Percentiles rank a stretch among this genome's conserved stretches.
phyloP scores from a whole-genome alignment of 1,140 invertebrate genomes.

The Proctacanthus coquilletti region DNA sequence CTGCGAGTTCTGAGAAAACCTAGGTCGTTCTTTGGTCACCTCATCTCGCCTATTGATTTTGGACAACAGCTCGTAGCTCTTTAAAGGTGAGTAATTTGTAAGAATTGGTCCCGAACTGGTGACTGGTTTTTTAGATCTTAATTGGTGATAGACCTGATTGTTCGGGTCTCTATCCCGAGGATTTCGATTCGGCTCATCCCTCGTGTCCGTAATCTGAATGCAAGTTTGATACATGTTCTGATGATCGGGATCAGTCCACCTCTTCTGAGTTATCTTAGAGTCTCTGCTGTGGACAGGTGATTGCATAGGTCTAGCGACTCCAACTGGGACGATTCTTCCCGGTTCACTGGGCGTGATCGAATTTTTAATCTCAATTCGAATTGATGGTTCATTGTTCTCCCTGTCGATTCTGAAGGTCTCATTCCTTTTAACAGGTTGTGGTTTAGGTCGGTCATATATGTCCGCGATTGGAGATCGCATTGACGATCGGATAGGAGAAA shows the following conservation, averaged over 20 bases:
- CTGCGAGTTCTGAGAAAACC: too few relatives aligned
- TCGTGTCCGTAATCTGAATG: background rate
- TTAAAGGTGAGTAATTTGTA: background rate
- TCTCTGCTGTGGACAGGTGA: too few relatives aligned
- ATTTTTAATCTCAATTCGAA: constrained; percentile 28
- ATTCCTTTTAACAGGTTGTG: constrained; percentile 27
- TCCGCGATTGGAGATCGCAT: too few relatives aligned
- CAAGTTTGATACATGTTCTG: background rate
- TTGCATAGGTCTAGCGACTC: constrained; percentile 26
- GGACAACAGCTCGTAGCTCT: background rate
- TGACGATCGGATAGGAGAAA: constrained; percentile 14
- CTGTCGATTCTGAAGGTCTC: constrained; percentile 20
- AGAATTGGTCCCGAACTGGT: background rate
- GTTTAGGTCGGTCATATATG: too few relatives aligned
- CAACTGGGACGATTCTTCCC: constrained; percentile 21
- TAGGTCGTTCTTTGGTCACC: background rate
- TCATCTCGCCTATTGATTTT: background rate
- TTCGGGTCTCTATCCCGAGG: background rate
- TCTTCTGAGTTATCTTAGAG: background rate
- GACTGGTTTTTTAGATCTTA: background rate
- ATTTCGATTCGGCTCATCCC: background rate
- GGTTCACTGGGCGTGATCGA: constrained; percentile 23
- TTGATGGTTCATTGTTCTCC: constrained; percentile 7
- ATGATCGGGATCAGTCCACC: background rate
- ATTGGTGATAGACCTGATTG: background rate